Evolutionary conservation across 2,113 vertebrate genomes (phyloP), one percentile per base, ranked within the genome.

Genomic region (Chlorodrepanis virens): DNA sequence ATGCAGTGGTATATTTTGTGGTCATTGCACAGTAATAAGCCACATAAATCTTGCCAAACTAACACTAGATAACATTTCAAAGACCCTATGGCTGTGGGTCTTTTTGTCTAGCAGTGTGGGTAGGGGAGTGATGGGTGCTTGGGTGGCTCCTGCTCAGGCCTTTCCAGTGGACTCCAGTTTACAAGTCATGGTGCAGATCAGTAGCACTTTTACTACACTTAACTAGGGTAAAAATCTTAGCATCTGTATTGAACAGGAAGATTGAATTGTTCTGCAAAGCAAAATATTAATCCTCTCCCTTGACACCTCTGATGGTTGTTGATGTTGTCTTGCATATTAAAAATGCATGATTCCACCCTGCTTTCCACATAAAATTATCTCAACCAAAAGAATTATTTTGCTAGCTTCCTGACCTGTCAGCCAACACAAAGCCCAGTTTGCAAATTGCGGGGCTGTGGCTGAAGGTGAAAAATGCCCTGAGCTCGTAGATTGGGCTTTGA

Each of bases 271-370:
- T 95, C 79, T 57, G 29, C 0, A 2, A 97, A 95, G 82, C 71
- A 81, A 82, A 92, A 56, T 91, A 94, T 94, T 94, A 94, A 87
- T 97, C 86, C 86, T 91, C 80, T 97, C 93, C 71, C 78, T 89
- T 94, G 93, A 84, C 91, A 72, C 70, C 57, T 60, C 78, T 92
- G 71, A 94, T 84, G 59, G 85, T 65, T 95, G 88, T 77, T 96
- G 93, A 96, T 94, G 83, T 83, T 95, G 87, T 87, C 93, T 85
- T 95, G 82, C 83, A 71, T 93, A 96, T 96, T 97, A 97, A 97
- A 97, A 93, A 93, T 94, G 56, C 76, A 95, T 89, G 67, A 74
- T 79, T 69, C 56, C 83, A 9, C 50, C 37, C 75, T 71, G 24
- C 74, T 95, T 57, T 39, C 83, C 64, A 94, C 61, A 52, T 77